These are phyloP conservation scores for Lochmaea crataegi DNA, from an alignment of 2,888 invertebrate species.

Conservation along the genomic window DNA sequence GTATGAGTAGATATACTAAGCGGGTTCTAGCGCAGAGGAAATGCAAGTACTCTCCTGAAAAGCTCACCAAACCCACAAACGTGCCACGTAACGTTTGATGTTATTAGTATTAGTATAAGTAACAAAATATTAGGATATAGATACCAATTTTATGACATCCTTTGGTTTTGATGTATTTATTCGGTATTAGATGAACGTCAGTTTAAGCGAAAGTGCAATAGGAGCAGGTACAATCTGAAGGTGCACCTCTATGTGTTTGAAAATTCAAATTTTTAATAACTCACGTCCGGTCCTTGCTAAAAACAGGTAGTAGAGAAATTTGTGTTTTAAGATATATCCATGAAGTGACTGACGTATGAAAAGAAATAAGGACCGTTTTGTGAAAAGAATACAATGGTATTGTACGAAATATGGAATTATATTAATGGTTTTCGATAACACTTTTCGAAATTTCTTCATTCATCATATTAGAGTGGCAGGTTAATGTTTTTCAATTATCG, in stretches of 20 bases:
- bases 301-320: slow-evolving; percentile 50
- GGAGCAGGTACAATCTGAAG: slow-evolving; percentile 7
- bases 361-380: slow-evolving; percentile 46
- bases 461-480: slow-evolving; percentile 38
- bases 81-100: too few relatives aligned
- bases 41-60: too few relatives aligned
- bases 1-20: too few relatives aligned
- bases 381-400: slow-evolving; percentile 42
- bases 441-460: slow-evolving; percentile 37
- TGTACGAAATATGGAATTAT: slow-evolving; percentile 51
- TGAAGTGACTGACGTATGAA: slow-evolving; percentile 52
- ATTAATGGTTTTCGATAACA: slow-evolving; percentile 50
- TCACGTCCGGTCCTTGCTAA: slow-evolving; percentile 38
- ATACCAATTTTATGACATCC: too few relatives aligned
- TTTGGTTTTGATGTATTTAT: neutral
- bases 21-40: too few relatives aligned
- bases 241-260: slow-evolving; percentile 26
- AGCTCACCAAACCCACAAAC: too few relatives aligned
- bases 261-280: slow-evolving; percentile 42
- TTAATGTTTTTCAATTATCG: slow-evolving; percentile 39
- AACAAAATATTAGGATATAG: too few relatives aligned
- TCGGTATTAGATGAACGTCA: neutral
- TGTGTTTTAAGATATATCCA: slow-evolving; percentile 39
- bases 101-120: too few relatives aligned
- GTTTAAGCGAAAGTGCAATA: neutral